A percentile compares a stretch with the other conserved stretches of the same genome.
Evolutionary conservation across 2,113 vertebrate genomes (phyloP).

Genomic region (Strigops habroptila): DNA sequence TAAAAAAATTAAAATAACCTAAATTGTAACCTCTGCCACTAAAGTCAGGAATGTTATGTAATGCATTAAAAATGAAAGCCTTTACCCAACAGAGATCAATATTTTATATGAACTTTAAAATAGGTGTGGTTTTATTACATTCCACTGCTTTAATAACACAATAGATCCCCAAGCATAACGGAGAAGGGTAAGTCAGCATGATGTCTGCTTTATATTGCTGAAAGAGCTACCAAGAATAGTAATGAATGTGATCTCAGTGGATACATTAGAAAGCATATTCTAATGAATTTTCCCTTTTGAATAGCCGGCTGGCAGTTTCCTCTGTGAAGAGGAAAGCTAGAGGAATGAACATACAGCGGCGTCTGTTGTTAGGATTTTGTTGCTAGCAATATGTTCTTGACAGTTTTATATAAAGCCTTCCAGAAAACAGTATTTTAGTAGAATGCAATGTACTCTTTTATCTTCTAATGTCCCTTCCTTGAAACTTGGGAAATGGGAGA

Average conservation of each 20-base stretch:
- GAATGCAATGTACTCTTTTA: neutral
- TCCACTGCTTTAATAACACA: constrained; percentile 2
- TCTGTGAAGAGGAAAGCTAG: neutral
- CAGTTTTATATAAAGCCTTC: neutral
- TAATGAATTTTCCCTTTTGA: neutral
- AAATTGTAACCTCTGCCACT: neutral
- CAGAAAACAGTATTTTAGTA: neutral
- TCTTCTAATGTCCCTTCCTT: neutral
- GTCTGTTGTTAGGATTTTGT: neutral
- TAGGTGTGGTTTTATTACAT: constrained; percentile 41
- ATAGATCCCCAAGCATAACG: neutral
- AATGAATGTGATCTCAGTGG: neutral
- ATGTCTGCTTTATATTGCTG: neutral
- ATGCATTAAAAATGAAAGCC: constrained; percentile 12
- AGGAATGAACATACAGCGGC: neutral
- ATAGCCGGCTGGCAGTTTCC: neutral
- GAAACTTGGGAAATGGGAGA: neutral
- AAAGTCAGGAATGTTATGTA: constrained; percentile 5
- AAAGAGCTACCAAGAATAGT: constrained; percentile 9
- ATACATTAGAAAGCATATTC: neutral
- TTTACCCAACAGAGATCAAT: constrained; percentile 9
- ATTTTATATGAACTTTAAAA: constrained; percentile 37
- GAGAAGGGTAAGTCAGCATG: neutral
- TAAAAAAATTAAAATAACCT: neutral
- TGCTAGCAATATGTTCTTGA: neutral